Percentiles rank a stretch among this genome's conserved stretches.
Conservation (phyloP, 1,140 invertebrate genomes). For the Ruditapes philippinarum region DNA sequence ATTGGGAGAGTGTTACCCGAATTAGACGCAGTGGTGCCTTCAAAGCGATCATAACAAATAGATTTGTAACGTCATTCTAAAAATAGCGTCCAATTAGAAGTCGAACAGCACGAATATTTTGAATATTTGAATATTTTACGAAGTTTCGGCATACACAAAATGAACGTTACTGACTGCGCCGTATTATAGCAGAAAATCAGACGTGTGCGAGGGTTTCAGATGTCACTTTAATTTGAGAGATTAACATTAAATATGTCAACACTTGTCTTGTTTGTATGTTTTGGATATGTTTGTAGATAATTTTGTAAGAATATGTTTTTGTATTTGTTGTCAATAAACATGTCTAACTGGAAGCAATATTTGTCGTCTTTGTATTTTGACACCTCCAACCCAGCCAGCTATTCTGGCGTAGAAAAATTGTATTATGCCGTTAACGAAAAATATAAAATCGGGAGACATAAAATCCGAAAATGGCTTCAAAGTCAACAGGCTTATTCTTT, state of each 20-base stretch:
- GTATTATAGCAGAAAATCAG: too few relatives aligned
- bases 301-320: conserved; percentile 30
- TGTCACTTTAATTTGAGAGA: background rate
- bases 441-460: conserved; percentile 50
- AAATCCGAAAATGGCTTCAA: too few relatives aligned
- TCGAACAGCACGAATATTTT: too few relatives aligned
- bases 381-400: conserved; percentile 10
- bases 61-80: background rate
- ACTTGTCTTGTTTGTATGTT: too few relatives aligned
- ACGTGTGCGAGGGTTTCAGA: too few relatives aligned
- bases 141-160: too few relatives aligned
- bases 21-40: background rate
- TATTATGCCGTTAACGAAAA: background rate
- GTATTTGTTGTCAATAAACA: too few relatives aligned
- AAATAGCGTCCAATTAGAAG: too few relatives aligned
- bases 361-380: conserved; percentile 49
- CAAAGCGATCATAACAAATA: background rate
- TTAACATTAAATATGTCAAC: too few relatives aligned
- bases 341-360: too few relatives aligned
- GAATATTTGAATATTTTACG: too few relatives aligned
- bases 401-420: conserved; percentile 25
- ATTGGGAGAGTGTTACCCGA: background rate
- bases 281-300: background rate
- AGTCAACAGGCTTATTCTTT: conserved; percentile 54
- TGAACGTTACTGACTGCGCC: too few relatives aligned